These are phyloP conservation scores for Drosophila peninsularis DNA, from an alignment of 2,888 invertebrate genomes.

Conservation along the genomic window DNA sequence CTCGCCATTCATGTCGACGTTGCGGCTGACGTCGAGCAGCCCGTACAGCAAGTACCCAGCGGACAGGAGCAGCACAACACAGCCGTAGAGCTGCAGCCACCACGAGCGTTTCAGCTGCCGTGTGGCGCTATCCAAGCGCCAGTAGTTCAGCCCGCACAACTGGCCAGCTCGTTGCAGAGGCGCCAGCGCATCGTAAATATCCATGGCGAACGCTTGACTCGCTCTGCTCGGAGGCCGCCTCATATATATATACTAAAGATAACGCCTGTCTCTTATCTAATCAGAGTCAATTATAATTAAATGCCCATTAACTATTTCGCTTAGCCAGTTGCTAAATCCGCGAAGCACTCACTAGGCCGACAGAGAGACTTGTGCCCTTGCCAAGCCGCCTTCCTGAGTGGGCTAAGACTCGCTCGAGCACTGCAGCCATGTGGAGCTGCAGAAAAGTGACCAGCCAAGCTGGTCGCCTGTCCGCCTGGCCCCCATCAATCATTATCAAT, in stretches of 20 bases:
- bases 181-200: conserved; percentile 65
- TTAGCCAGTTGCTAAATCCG: neutral
- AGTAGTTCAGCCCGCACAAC: conserved; percentile 65
- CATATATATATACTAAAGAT: conserved; percentile 13
- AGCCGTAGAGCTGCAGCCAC: conserved; percentile 67
- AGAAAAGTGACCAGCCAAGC: neutral
- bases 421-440: neutral
- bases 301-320: conserved; percentile 22
- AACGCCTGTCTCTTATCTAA: conserved; percentile 31
- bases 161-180: conserved; percentile 63
- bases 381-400: neutral
- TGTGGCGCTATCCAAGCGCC: conserved; percentile 54
- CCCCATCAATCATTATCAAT: conserved; percentile 58
- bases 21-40: conserved; percentile 52
- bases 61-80: conserved; percentile 49
- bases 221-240: neutral
- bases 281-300: conserved; percentile 31
- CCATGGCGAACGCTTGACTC: conserved; percentile 54
- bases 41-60: conserved; percentile 55
- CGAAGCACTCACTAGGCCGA: neutral
- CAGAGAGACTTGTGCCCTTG: too few species aligned
- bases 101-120: conserved; percentile 52
- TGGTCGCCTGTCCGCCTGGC: neutral
- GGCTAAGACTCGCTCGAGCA: conserved; percentile 10
- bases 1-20: neutral